Evolutionary conservation across 2,113 vertebrate genomes (phyloP), one percentile per base, ranked within the genome.

Genomic region (Ptilorrhoa leucosticta): DNA sequence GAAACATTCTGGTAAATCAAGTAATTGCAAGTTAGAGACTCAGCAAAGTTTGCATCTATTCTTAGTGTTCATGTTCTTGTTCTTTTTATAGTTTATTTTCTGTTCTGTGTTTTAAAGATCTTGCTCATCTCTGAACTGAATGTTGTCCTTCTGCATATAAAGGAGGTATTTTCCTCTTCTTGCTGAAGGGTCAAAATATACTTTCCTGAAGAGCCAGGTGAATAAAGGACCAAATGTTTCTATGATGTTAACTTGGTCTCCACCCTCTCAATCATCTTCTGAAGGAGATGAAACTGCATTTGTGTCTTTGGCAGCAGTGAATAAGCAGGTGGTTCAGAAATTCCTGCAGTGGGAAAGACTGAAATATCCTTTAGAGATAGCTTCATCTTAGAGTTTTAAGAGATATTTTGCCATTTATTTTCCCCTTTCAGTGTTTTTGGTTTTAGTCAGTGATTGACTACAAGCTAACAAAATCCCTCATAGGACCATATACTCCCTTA

Each of bases 291-390:
- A 90, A 94, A 83, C 68, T 95, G 72, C 21, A 8, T 93, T 91
- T 90, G 51, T 90, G 20, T 91, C 45, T 95, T 83, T 95, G 89
- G 77, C 86, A 91, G 75, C 78, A 68, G 50, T 23, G 35, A 77
- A 77, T 61, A 71, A 89, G 70, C 80, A 95, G 73, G 91, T 96
- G 87, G 61, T 87, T 96, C 65, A 5, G 7, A 94, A 93, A 92
- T 92, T 73, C 54, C 22, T 0, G 0, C 48, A 69, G 48, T 89
- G 79, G 58, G 77, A 91, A 87, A 50, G 73, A 80, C 22, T 79
- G 63, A 92, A 87, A 61, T 76, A 89, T 54, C 53, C n/a, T 93
- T 95, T 73, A 93, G 79, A 77, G 89, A 79, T 93, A 26, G 80
- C 77, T 91, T 95, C 64, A 93, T 57, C 28, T 22, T 30, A 71